A percentile compares a stretch with the other conserved stretches of the same genome.
Evolutionary conservation across 2,888 invertebrate genomes (phyloP).

Genomic region (Nasonia oneida): DNA sequence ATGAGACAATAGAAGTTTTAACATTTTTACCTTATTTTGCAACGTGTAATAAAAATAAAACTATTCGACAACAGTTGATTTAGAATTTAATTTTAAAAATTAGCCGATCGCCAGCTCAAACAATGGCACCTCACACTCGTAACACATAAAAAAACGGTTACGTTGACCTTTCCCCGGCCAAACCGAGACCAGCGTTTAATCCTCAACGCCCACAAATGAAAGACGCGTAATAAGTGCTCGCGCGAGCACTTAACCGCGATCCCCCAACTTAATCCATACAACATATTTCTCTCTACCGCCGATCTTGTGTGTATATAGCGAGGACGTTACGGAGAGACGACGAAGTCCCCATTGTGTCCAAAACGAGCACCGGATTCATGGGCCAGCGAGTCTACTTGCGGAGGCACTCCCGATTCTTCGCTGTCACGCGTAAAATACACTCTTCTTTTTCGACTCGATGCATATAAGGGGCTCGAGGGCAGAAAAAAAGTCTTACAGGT

Average conservation of each 20-base stretch:
- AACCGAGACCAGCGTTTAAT: too few species aligned
- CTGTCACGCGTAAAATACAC: constrained; percentile 28
- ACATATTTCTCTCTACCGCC: neutral
- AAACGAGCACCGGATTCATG: constrained; percentile 75
- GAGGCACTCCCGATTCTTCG: constrained; percentile 59
- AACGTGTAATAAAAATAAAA: too few species aligned
- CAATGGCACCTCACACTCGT: neutral
- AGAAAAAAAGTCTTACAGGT: neutral
- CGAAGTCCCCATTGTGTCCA: constrained; percentile 66
- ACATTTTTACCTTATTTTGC: too few species aligned
- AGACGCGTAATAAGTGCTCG: neutral
- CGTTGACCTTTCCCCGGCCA: too few species aligned
- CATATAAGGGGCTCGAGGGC: too few species aligned
- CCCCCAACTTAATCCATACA: constrained; percentile 16
- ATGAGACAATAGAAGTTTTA: too few species aligned
- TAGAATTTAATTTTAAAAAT: neutral
- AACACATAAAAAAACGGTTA: neutral
- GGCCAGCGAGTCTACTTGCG: constrained; percentile 72
- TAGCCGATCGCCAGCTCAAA: neutral
- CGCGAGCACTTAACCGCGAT: neutral
- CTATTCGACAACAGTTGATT: too few species aligned
- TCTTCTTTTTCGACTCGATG: too few species aligned
- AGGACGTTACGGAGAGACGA: neutral
- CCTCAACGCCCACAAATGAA: too few species aligned
- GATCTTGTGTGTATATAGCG: neutral